A percentile compares a stretch with the other conserved stretches of the same genome.
phyloP scores from a whole-genome alignment of 2,888 invertebrate species.

The Amphiduros pacificus region DNA sequence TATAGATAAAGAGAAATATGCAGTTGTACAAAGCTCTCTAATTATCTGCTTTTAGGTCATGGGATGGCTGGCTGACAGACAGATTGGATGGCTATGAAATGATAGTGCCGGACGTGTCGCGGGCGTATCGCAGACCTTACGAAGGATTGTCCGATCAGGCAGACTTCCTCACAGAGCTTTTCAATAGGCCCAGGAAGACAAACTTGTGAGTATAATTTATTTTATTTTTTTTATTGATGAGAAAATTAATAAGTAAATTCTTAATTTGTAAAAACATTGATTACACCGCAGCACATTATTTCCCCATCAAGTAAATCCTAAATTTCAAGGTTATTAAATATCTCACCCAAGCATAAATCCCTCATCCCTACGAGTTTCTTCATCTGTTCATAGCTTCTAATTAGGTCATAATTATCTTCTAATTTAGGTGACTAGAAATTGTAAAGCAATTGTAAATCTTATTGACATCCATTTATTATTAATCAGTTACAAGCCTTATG shows the following conservation, averaged over 20 bases:
- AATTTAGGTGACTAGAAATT: too few relatives aligned
- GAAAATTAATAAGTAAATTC: neutral
- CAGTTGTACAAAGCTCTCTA: neutral
- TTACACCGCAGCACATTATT: too few relatives aligned
- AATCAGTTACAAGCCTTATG: too few relatives aligned
- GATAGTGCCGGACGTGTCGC: slow-evolving; percentile 57
- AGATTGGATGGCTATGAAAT: slow-evolving; percentile 37
- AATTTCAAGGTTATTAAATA: too few relatives aligned
- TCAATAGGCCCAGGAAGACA: slow-evolving; percentile 48
- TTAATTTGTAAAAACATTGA: neutral
- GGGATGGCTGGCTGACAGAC: slow-evolving; percentile 53
- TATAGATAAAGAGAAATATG: neutral
- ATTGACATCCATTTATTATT: too few relatives aligned
- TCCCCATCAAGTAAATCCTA: too few relatives aligned
- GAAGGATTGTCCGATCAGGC: slow-evolving; percentile 37
- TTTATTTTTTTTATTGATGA: neutral
- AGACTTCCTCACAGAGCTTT: slow-evolving; percentile 45
- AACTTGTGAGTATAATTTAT: slow-evolving; percentile 39
- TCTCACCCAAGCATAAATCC: too few relatives aligned
- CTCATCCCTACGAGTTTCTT: too few relatives aligned
- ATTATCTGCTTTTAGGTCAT: too few relatives aligned
- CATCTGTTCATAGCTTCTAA: too few relatives aligned
- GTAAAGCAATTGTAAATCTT: too few relatives aligned
- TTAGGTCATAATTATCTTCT: too few relatives aligned
- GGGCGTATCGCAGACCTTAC: slow-evolving; percentile 52